Base-by-base conservation (phyloP, 2,888 invertebrate species). In the Mycalesis mineus region DNA sequence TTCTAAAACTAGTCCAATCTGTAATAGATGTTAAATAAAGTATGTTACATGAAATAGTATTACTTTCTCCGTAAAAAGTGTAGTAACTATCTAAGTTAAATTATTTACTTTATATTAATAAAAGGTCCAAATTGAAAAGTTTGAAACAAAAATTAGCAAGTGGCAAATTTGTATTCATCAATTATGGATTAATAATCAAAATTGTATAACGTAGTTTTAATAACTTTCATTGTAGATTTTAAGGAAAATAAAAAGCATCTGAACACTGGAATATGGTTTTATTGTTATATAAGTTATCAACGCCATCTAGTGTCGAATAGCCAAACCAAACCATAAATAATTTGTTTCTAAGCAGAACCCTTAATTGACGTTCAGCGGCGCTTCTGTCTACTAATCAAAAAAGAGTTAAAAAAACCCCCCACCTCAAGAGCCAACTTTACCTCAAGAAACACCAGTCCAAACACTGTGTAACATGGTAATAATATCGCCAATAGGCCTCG, bases 261-360 rank as follows among this genome's bases (percentile, higher is more conserved):
- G 57, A 60, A 58, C 44, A 60, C 57, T 15, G 29, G 8, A 36
- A 17, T 29, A 17, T 52, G 50, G 49, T 50, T 50, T 55, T 39
- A 39, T 45, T 48, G 41, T 13, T 55, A 58, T 5, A 13, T 36
- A 7, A 13, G 33, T 41, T 14, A 50, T 31, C 60, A 47, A 51
- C 70, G 76, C 75, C 81, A 82, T 78, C 84, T 84, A 75, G 68
- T 60, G 63, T 41, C 56, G 67, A 77, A 65, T 81, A 80, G 81
- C 64, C 5, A n/a, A 45, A 65, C 41, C 55, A 59, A 33, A n/a
- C 2, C 13, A 14, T 13, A 29, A 11, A 17, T 48, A 3, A 22
- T 47, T 33, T 15, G 33, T 11, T n/a, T n/a, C 44, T n/a, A 44
- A n/a, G 9, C 5, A 4, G 22, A 4, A 22, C 22, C 22, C 3